Conservation (phyloP, 2,797 vertebrate species). For the Epinephelus awoara region DNA sequence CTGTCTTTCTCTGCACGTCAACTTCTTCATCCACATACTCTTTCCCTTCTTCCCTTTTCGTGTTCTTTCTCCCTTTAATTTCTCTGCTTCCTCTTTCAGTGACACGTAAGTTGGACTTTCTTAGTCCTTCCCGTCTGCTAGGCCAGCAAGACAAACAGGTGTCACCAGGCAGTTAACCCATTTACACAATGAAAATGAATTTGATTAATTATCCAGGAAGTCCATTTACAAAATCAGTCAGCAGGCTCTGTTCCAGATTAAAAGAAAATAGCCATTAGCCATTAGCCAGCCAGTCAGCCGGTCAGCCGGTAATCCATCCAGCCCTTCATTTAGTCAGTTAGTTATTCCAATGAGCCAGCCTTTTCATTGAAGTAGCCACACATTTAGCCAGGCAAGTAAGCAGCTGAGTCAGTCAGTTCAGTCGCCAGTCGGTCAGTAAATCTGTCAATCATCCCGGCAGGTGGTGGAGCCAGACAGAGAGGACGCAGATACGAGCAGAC, state of each 20-base stretch:
- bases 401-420: constrained; percentile 37
- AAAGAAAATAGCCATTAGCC: constrained; percentile 11
- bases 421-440: constrained; percentile 32
- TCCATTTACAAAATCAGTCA: constrained; percentile 24
- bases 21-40: constrained; percentile 6
- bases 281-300: not conserved
- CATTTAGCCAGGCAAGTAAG: constrained; percentile 5
- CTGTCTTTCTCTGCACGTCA: constrained; percentile 23
- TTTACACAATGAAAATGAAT: constrained; percentile 24
- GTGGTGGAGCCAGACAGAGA: constrained; percentile 60
- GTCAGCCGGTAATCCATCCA: not conserved
- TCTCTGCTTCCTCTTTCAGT: constrained; percentile 24
- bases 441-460: constrained; percentile 68
- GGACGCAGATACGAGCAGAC: constrained; percentile 31
- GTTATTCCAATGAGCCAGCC: not conserved
- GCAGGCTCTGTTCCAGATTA: not conserved
- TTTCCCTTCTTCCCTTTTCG: not conserved
- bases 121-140: not conserved
- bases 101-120: constrained; percentile 13
- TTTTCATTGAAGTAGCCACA: constrained; percentile 14
- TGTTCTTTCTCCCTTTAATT: constrained; percentile 3
- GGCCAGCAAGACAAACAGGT: constrained; percentile 28
- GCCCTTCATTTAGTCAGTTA: not conserved
- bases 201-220: constrained; percentile 24
- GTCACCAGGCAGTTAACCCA: constrained; percentile 15